Evolutionary conservation across 2,888 invertebrate species (phyloP), one percentile per base, ranked within the genome.

Genomic region (Ethmia dodecea): DNA sequence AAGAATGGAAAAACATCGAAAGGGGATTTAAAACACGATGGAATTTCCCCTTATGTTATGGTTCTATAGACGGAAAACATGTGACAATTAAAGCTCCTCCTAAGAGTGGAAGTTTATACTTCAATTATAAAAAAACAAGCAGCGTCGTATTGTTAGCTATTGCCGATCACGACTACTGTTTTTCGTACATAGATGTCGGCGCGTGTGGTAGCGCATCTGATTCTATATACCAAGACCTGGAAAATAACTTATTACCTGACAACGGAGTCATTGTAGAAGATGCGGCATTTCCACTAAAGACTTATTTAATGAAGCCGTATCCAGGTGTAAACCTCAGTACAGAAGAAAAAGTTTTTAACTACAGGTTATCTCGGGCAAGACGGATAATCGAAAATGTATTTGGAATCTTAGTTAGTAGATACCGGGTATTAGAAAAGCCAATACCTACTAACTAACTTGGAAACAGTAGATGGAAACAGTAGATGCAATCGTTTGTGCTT

Each of bases 271-370:
- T 43, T 25, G 37, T 43, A 33, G 33, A 22, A n/a, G 44, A 42
- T 14, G 30, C 32, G 28, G 41, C 30, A 28, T 38, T 34, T 31
- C 11, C 33, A 24, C 10, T 38, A 18, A 18, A 35, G 8, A 54
- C 55, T 18, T 56, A 57, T 45, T 44, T 49, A 31, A 33, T 52
- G 20, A 37, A 38, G 27, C 38, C 37, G 26, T 37, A 43, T 35
- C 47, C 35, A 39, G 35, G 38, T 39, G 38, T 39, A 39, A 49
- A 27, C 33, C 41, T 30, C 28, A 44, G 35, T n/a, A 38, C 45
- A 33, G 41, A 48, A 40, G 34, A 37, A 24, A 37, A 45, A 28
- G n/a, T n/a, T n/a, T 47, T 43, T 18, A 18, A 18, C 8, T 18
- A 18, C 8, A 18, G 18, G 8, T 18, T 18, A 18, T n/a, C n/a